phyloP scores from a whole-genome alignment of 1,140 invertebrate genomes.

The Ericerus pela region DNA sequence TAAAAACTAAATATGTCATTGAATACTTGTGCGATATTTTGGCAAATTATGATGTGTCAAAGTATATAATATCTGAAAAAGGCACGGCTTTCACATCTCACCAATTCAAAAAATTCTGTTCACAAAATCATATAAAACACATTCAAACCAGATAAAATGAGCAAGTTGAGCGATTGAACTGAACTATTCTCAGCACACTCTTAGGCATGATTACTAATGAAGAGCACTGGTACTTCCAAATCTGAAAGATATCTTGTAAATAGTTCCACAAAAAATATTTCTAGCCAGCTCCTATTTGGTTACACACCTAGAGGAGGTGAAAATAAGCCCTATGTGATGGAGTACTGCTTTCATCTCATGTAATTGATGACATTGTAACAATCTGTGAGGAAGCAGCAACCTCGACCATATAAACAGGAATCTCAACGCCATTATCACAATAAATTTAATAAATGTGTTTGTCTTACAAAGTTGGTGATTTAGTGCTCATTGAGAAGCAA shows the following conservation, averaged over 20 bases:
- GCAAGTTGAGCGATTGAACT: constrained; percentile 7
- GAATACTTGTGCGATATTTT: constrained; percentile 1
- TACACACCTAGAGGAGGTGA: not conserved
- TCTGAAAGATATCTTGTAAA: constrained; percentile 9
- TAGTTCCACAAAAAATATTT: constrained; percentile 16
- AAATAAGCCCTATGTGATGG: not conserved
- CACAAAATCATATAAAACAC: not conserved
- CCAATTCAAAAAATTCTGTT: not conserved
- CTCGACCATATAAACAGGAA: not conserved
- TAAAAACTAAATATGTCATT: not conserved
- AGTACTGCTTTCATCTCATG: not conserved
- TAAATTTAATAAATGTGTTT: not conserved
- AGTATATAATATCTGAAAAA: not conserved
- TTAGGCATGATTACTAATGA: not conserved
- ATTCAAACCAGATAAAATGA: not conserved
- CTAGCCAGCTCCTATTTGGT: constrained; percentile 19
- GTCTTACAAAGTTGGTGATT: not conserved
- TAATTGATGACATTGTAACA: not conserved
- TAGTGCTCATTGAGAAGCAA: not conserved
- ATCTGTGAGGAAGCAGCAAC: not conserved
- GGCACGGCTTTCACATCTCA: not conserved
- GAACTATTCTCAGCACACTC: not conserved
- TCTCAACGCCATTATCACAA: not conserved
- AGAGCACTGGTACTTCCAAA: constrained; percentile 8
- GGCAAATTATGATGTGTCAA: not conserved